Evolutionary conservation across 2,888 invertebrate species (phyloP).

Genomic region (Stramonita haemastoma): DNA sequence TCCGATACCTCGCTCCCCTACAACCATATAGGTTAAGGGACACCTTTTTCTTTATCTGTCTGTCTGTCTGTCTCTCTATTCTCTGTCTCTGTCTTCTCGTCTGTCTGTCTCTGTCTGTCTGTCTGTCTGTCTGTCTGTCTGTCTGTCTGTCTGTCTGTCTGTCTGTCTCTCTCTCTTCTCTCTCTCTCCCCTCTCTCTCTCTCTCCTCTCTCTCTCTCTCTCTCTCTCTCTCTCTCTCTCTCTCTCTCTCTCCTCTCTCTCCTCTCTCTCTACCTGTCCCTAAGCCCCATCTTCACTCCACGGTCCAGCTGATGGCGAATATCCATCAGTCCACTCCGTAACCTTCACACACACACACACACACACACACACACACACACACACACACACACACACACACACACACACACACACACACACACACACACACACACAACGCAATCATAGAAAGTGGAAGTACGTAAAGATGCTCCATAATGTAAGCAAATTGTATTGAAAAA

Average conservation of each 20-base stretch:
- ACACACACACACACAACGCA: background rate
- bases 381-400: background rate
- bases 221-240: background rate
- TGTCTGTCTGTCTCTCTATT: background rate
- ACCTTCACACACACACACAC: constrained; percentile 75
- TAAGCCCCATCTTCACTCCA: constrained; percentile 87
- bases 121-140: background rate
- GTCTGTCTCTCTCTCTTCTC: background rate
- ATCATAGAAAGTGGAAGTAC: background rate
- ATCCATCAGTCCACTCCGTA: constrained; percentile 90
- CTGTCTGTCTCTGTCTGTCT: background rate
- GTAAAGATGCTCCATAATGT: too few species aligned
- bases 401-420: background rate
- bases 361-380: background rate
- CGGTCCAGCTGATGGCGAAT: constrained; percentile 83
- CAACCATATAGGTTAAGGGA: too few species aligned
- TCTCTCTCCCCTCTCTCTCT: background rate
- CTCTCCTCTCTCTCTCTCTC: background rate
- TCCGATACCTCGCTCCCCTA: too few species aligned
- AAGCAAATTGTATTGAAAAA: too few species aligned
- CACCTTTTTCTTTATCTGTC: background rate
- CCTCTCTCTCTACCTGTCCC: constrained; percentile 85
- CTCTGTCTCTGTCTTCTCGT: background rate
- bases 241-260: background rate
- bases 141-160: background rate